Base-by-base conservation (phyloP, 2,113 vertebrate species). In the Corynorhinus townsendii region DNA sequence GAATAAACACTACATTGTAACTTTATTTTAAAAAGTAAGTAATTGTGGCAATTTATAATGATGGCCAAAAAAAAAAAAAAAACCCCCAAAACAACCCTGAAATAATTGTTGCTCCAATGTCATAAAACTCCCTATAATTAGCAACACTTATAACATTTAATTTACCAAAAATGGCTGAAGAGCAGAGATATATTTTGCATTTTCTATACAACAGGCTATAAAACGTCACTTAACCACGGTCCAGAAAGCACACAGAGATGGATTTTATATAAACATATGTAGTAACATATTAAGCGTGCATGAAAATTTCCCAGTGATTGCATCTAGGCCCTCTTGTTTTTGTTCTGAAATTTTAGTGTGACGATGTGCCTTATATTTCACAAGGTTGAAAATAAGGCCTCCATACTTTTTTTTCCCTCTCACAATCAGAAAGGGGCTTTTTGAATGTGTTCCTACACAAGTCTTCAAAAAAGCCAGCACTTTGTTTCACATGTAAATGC, bases 211-310 rank as follows among this genome's bases (percentile, higher is more conserved):
- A 99, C 99, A 99, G 99, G 99, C 99, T 99, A 99, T 99, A 99
- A 99, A 99, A 99, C 99, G 99, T 99, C 99, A 99, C 99, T 99
- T 99, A 99, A 99, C 99, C 99, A 99, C 99, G 99, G 99, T 99
- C 99, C 99, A 99, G 99, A 99, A 99, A 99, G 99, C 99, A 99
- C 99, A 99, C 99, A 99, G 99, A 99, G 99, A 99, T 99, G 99
- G 99, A 99, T 98, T 99, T 99, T 99, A 99, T 99, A 99, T 99
- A 99, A 99, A 99, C 99, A 99, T 99, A 99, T 99, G 99, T 99
- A 99, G 98, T 99, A 99, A 99, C 99, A 99, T 99, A 99, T 98
- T 99, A 99, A 99, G 99, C 99, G 99, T 99, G 99, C 99, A 99
- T 99, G 99, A 99, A 99, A 99, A 98, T 98, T 99, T 98, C 98